These are phyloP conservation scores for Pogoniulus pusillus DNA, from an alignment of 2,797 vertebrate genomes.

Conservation along the genomic window DNA sequence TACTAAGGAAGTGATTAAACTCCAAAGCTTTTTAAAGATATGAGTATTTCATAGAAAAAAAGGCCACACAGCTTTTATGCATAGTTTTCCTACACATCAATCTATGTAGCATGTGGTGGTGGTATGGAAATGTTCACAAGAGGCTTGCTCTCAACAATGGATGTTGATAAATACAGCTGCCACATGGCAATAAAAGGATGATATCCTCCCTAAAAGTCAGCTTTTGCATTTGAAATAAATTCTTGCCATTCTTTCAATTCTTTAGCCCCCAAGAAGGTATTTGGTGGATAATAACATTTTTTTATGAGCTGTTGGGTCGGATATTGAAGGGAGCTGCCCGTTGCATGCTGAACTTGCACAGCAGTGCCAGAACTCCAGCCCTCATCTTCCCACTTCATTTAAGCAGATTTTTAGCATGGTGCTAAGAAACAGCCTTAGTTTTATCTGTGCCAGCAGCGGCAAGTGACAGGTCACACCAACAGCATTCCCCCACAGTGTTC, in stretches of 20 bases:
- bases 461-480: neutral
- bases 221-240: conserved; percentile 11
- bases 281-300: conserved; percentile 36
- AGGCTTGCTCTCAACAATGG: neutral
- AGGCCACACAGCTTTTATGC: conserved; percentile 2
- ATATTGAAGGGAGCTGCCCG: conserved; percentile 1
- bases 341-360: neutral
- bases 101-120: neutral
- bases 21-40: conserved; percentile 5
- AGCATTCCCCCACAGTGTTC: neutral
- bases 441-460: neutral
- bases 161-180: conserved; percentile 9
- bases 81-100: neutral
- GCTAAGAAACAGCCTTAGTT: neutral
- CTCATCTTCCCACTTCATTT: neutral
- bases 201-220: neutral
- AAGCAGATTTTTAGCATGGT: neutral
- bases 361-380: neutral
- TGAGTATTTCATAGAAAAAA: conserved; percentile 5
- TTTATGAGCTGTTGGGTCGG: neutral
- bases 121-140: conserved; percentile 19
- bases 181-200: neutral
- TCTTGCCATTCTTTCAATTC: conserved; percentile 51
- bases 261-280: conserved; percentile 41
- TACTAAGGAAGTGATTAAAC: conserved; percentile 28